A percentile compares a stretch with the other conserved stretches of the same genome.
These are phyloP conservation scores for Diogma glabrata DNA, from an alignment of 2,888 invertebrate genomes.

Conservation along the genomic window DNA sequence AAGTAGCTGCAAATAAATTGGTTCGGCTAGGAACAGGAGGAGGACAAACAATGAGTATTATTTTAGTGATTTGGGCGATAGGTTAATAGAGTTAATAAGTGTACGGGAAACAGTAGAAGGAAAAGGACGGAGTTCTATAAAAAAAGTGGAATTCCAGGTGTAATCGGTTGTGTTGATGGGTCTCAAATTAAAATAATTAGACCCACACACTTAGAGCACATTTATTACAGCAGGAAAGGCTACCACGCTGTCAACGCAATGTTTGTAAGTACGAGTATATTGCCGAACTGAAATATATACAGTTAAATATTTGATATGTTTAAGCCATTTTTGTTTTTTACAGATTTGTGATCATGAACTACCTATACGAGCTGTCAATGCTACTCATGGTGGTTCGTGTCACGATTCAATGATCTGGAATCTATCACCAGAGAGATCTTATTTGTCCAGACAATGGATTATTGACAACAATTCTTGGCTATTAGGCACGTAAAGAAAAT, in stretches of 20 bases:
- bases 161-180: background rate
- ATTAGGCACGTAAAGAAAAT: background rate
- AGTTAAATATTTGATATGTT: background rate
- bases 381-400: background rate
- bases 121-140: background rate
- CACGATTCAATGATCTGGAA: background rate
- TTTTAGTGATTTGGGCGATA: background rate
- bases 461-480: background rate
- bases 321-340: background rate
- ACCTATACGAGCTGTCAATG: background rate
- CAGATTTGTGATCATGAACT: background rate
- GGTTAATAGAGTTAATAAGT: background rate
- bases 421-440: background rate
- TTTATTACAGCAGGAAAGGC: background rate
- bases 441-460: background rate
- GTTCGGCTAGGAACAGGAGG: background rate
- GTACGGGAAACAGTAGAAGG: background rate
- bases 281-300: too few relatives aligned
- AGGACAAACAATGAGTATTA: background rate
- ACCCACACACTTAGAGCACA: background rate
- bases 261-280: too few relatives aligned
- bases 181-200: conserved; percentile 2
- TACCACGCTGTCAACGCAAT: background rate
- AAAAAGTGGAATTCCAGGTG: background rate
- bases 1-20: background rate